A percentile compares a stretch with the other conserved stretches of the same genome.
phyloP scores from a whole-genome alignment of 2,888 invertebrate species.

The Mycalesis mineus region DNA sequence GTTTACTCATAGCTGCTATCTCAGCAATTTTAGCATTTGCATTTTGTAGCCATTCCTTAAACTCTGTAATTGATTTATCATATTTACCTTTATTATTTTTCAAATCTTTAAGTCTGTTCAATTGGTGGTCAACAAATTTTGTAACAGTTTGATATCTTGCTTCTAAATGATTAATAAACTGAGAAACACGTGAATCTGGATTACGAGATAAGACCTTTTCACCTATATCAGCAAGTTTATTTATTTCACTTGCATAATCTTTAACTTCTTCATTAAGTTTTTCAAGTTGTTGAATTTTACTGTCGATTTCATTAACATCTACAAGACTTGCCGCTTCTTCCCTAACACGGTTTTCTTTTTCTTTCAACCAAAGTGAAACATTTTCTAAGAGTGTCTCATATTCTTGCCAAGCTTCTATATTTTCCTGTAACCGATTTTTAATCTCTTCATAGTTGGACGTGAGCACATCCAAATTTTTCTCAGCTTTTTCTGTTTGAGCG shows the following conservation, averaged over 20 bases:
- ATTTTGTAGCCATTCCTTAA: conserved; percentile 87
- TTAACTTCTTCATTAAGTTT: conserved; percentile 81
- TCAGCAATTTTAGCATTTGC: conserved; percentile 86
- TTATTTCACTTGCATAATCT: conserved; percentile 81
- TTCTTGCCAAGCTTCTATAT: conserved; percentile 86
- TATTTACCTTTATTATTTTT: conserved; percentile 84
- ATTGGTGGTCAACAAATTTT: conserved; percentile 83
- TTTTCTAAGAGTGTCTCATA: conserved; percentile 88
- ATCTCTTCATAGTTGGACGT: conserved; percentile 83
- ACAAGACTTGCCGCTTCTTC: conserved; percentile 85
- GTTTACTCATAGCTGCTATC: conserved; percentile 84
- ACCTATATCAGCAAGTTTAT: conserved; percentile 82
- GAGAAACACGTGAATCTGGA: conserved; percentile 89
- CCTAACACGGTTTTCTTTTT: conserved; percentile 86
- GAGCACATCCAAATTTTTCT: conserved; percentile 84
- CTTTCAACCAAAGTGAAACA: conserved; percentile 86
- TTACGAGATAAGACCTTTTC: conserved; percentile 85
- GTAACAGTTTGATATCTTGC: conserved; percentile 85
- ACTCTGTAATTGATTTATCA: conserved; percentile 80
- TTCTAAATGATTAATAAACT: conserved; percentile 87
- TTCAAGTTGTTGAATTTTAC: conserved; percentile 83
- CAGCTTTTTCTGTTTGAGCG: conserved; percentile 83
- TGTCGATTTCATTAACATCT: conserved; percentile 81
- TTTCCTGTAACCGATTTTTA: conserved; percentile 82
- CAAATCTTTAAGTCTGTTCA: conserved; percentile 84